Evolutionary conservation across 2,113 vertebrate species (phyloP).

Genomic region (Lontra canadensis): DNA sequence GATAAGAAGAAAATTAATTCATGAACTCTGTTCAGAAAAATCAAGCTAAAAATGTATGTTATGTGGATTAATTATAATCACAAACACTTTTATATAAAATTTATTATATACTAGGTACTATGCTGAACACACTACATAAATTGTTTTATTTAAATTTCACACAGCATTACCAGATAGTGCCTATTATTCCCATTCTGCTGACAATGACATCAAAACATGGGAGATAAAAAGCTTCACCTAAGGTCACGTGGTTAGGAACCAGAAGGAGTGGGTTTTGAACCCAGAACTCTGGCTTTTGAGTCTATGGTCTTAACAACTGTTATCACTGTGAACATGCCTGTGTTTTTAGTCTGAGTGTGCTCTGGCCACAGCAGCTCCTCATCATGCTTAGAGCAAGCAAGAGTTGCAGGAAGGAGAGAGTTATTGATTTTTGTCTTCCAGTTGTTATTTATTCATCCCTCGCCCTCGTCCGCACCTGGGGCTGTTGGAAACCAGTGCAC

Average conservation of each 20-base stretch:
- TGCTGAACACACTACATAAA: background rate
- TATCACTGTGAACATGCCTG: rapidly evolving
- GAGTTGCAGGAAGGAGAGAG: background rate
- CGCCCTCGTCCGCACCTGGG: background rate
- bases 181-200: background rate
- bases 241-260: background rate
- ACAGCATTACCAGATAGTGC: background rate
- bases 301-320: background rate
- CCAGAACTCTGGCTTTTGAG: background rate
- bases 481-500: background rate
- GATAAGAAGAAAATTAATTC: background rate
- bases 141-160: background rate
- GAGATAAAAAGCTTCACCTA: background rate
- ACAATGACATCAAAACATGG: background rate
- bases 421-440: background rate
- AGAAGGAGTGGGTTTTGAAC: background rate
- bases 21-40: background rate
- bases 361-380: background rate
- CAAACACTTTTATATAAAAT: background rate
- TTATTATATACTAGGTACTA: background rate
- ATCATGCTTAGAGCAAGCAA: background rate
- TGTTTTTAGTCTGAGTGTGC: background rate
- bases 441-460: background rate
- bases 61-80: background rate
- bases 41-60: background rate